A percentile compares a stretch with the other conserved stretches of the same genome.
Conservation (phyloP, 1,140 invertebrate species). For the Papilio aristodemus region DNA sequence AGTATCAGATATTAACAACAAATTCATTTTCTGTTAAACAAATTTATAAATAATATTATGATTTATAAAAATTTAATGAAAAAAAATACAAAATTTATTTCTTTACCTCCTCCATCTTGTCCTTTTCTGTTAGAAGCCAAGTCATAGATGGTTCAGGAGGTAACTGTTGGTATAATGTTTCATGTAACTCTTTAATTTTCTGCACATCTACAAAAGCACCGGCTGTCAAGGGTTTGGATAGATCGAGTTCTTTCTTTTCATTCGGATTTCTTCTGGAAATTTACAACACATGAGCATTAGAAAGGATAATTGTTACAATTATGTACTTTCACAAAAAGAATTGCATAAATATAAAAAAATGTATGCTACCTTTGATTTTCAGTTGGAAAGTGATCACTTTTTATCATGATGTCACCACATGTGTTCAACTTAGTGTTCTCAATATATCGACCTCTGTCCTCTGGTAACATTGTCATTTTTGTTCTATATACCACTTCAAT, state of each 20-base stretch:
- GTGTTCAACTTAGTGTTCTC: slow-evolving; percentile 34
- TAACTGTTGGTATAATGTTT: slow-evolving; percentile 59
- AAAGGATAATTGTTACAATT: not conserved
- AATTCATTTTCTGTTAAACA: slow-evolving; percentile 51
- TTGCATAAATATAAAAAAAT: not conserved
- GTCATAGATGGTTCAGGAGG: slow-evolving; percentile 66
- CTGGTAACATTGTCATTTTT: slow-evolving; percentile 66
- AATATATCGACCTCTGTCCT: slow-evolving; percentile 46
- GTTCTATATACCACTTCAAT: slow-evolving; percentile 69
- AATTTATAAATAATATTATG: not conserved
- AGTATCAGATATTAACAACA: slow-evolving; percentile 43
- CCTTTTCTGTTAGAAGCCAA: slow-evolving; percentile 66
- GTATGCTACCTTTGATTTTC: slow-evolving; percentile 61
- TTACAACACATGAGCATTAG: not conserved
- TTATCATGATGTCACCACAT: slow-evolving; percentile 57
- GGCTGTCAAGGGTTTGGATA: slow-evolving; percentile 65
- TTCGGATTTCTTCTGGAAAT: slow-evolving; percentile 52
- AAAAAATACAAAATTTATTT: too few species aligned
- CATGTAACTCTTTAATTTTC: slow-evolving; percentile 65
- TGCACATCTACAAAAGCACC: slow-evolving; percentile 69
- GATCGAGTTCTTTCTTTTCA: slow-evolving; percentile 66
- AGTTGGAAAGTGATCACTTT: slow-evolving; percentile 68
- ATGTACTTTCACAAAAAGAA: not conserved
- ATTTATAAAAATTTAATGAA: too few species aligned
- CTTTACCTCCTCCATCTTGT: slow-evolving; percentile 62